Evolutionary conservation across 1,140 invertebrate genomes (phyloP).

Genomic region (Copidosoma floridanum): DNA sequence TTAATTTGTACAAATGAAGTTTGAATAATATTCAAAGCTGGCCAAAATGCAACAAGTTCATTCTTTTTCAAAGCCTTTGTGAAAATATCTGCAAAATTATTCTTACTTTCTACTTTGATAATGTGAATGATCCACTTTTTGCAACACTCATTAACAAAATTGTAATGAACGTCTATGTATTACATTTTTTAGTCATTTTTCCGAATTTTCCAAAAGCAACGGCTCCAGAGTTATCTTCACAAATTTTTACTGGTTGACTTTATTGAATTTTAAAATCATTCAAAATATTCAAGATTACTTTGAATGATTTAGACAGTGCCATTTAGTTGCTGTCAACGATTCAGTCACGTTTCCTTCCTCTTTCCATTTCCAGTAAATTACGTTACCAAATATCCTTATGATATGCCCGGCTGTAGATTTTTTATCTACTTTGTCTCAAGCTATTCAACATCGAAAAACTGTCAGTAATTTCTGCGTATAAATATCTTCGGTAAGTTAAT

Average conservation of each 20-base stretch:
- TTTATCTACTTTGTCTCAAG: conserved; percentile 34
- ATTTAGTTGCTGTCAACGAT: background rate
- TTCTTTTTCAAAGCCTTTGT: background rate
- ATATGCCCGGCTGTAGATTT: conserved; percentile 40
- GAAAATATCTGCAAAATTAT: background rate
- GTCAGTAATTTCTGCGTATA: conserved; percentile 11
- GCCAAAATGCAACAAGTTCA: background rate
- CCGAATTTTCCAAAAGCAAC: background rate
- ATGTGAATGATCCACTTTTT: background rate
- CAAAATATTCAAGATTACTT: background rate
- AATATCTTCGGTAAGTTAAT: conserved; percentile 9
- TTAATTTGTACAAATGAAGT: too few relatives aligned
- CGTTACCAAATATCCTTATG: conserved; percentile 29
- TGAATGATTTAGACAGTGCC: background rate
- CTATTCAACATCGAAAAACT: conserved; percentile 42
- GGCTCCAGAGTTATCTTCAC: background rate
- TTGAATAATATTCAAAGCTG: background rate
- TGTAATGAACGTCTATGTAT: background rate
- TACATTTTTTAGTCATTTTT: background rate
- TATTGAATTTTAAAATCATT: background rate
- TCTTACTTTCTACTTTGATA: background rate
- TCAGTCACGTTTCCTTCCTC: background rate
- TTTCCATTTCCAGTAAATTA: background rate
- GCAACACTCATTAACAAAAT: background rate
- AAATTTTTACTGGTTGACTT: background rate